Evolutionary conservation across 92 coral and sea anemone species (phyloP), one percentile per base, ranked within the genome.

Genomic region (Porites cylindrica): DNA sequence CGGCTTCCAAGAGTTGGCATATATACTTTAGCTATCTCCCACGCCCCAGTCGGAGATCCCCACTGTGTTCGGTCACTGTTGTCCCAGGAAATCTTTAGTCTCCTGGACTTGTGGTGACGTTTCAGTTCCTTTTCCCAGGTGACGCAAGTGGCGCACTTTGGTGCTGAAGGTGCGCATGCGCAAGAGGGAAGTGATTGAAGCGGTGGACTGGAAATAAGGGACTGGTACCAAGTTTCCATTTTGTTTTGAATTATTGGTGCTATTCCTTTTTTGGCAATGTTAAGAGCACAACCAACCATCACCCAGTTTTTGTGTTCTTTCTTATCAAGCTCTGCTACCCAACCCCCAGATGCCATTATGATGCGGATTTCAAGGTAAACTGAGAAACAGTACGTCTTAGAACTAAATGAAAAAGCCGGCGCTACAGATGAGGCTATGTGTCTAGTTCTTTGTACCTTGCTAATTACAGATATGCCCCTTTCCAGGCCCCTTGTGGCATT

Each of bases 1-100:
- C 67, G 81, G 38, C 43, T 82, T 32, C 90, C 98, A 51, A 90
- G 70, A 47, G 84, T 80, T 3, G 96, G 90, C 96, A 95, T 95
- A 56, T 72, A 95, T 14, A 95, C 65, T 83, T 95, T 95, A 17
- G 98, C 96, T 29, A 93, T 81, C 71, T 93, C 96, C 98, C 96
- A 95, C 10, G 71, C 85, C 11, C 98, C 98, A 81, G 21, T 66
- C 12, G 95, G 96, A 75, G 94, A 93, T 9, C 65, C 78, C 98
- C 98, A 95, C 47, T 86, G 90, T 23, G 67, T 70, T 38, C 88
- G 76, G 65, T 93, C 92, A 72, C 98, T 95, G 72, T 93, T 90
- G 66, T 82, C 61, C 98, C 98, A 94, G 74, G 47, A 53, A 75
- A 75, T 75, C 73, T 81, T 87, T 76, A 93, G 96, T 18, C 79